A percentile compares a stretch with the other conserved stretches of the same genome.
Conservation (phyloP, 1,140 invertebrate genomes). For the Pseudoatta argentina region DNA sequence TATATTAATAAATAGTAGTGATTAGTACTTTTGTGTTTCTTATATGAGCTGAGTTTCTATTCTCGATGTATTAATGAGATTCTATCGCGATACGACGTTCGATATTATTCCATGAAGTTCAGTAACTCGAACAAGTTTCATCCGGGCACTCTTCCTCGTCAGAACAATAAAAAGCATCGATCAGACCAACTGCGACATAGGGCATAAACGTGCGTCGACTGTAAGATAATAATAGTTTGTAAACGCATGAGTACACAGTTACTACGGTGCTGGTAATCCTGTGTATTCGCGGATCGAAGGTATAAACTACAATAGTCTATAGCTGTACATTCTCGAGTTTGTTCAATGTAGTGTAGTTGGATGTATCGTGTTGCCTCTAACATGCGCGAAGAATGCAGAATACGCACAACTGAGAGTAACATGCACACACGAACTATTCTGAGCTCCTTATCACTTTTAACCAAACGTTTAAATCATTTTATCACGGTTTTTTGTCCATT, state of each 20-base stretch:
- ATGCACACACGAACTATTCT: background rate
- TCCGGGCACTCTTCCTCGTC: constrained; percentile 40
- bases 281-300: constrained; percentile 43
- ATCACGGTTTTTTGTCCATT: background rate
- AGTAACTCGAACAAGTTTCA: constrained; percentile 41
- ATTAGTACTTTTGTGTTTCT: background rate
- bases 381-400: constrained; percentile 28
- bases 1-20: background rate
- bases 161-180: constrained; percentile 56
- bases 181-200: constrained; percentile 44
- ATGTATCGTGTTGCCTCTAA: constrained; percentile 31
- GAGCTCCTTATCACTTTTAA: constrained; percentile 34
- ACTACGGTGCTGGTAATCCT: constrained; percentile 36
- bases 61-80: constrained; percentile 17
- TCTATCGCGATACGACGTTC: background rate
- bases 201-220: constrained; percentile 56
- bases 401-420: background rate
- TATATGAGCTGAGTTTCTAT: background rate
- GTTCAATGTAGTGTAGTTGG: constrained; percentile 34
- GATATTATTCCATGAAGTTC: constrained; percentile 46
- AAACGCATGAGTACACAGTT: constrained; percentile 48
- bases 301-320: constrained; percentile 59
- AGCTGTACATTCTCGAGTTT: constrained; percentile 30
- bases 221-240: constrained; percentile 66
- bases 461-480: constrained; percentile 12